These are phyloP conservation scores for Pithys albifrons DNA, from an alignment of 2,113 vertebrate species.

Conservation along the genomic window DNA sequence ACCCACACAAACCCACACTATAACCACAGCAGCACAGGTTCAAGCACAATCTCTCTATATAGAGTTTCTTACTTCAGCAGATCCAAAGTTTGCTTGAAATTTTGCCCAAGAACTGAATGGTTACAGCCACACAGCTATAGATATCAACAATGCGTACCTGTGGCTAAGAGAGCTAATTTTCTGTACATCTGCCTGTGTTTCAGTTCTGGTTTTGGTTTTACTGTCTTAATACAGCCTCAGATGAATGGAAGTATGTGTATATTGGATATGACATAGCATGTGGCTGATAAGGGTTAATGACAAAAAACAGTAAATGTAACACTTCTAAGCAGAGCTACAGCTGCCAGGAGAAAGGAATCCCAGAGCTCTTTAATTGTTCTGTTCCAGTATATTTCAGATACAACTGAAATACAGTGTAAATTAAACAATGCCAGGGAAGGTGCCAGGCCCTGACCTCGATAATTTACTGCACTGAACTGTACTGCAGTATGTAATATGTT, in stretches of 20 bases:
- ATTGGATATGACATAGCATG: neutral
- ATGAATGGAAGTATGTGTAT: neutral
- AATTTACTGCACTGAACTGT: neutral
- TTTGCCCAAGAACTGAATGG: neutral
- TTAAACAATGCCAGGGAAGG: neutral
- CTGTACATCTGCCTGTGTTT: neutral
- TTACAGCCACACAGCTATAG: neutral
- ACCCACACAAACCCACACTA: neutral
- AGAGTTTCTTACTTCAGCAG: neutral
- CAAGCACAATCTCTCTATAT: neutral
- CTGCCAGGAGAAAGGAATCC: neutral
- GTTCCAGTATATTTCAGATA: neutral
- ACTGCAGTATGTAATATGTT: rapidly evolving
- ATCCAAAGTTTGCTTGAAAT: neutral
- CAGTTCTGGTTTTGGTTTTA: neutral
- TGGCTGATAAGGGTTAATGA: neutral
- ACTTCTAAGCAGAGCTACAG: neutral
- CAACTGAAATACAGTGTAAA: neutral
- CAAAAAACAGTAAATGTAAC: neutral
- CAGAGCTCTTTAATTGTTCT: neutral
- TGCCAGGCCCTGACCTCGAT: neutral
- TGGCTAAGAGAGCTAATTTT: neutral
- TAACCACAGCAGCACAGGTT: neutral
- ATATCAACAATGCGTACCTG: neutral
- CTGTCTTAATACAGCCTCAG: neutral